Base-by-base conservation (phyloP, 2,888 invertebrate species). In the Macrophya alboannulata region DNA sequence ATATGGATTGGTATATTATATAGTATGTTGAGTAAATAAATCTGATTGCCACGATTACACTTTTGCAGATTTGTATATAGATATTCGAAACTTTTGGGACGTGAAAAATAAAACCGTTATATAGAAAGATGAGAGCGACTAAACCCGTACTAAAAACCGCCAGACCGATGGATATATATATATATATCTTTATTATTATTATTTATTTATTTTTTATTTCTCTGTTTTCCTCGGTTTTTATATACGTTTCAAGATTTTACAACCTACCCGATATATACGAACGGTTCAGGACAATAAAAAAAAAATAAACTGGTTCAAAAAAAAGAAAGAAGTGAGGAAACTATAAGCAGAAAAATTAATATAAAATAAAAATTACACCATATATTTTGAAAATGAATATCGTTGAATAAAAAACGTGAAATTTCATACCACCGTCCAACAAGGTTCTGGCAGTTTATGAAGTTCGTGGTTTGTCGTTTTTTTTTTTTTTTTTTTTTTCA, bases 131-230 rank as follows among this genome's bases (percentile, higher is more conserved):
- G 17, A 40, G 17, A 31, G 4, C 25, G 62, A 62, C 62, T 62
- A 71, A 71, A 17, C 40, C 37, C 12, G 40, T 71, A n/a, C 9
- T 71, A 71, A 71, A 71, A 71, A 71, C 37, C 17, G 71, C 71
- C 71, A 37, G 71, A 40, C 40, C 40, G 40, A 71, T 71, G 40
- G 25, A 71, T 40, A 6, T 15, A 21, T 3, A 62, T 62, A n/a
- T 21, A n/a, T n/a, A n/a, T n/a, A n/a, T n/a, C n/a, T n/a, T n/a
- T n/a, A n/a, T n/a, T n/a, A n/a, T n/a, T n/a, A n/a, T 62, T 62
- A 12, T 62, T 8, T n/a, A 21, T n/a, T 21, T 62, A 8, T 12
- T 8, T 48, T 48, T 48, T 48, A 3, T 48, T 48, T 48, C n/a
- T n/a, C n/a, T n/a, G n/a, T 48, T 48, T 48, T 48, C 4, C 12